phyloP scores from a whole-genome alignment of 2,888 invertebrate genomes.

The Drosophila nr. fundita region DNA sequence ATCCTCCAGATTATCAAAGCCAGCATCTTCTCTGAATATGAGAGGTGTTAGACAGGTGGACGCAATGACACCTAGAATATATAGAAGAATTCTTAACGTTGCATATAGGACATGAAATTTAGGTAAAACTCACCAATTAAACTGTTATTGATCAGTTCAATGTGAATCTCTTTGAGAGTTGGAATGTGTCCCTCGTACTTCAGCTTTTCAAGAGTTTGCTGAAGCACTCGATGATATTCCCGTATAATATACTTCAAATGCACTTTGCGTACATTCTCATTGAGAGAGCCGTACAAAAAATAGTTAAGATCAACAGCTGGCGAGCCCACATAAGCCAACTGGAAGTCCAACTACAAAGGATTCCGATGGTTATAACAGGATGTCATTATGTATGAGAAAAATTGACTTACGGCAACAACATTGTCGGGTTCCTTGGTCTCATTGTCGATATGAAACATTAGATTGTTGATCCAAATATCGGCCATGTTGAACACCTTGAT shows the following conservation, averaged over 20 bases:
- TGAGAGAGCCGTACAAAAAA: slow-evolving; percentile 82
- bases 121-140: slow-evolving; percentile 74
- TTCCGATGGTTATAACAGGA: not conserved
- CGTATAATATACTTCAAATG: slow-evolving; percentile 82
- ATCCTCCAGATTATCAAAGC: slow-evolving; percentile 78
- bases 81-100: not conserved
- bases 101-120: not conserved
- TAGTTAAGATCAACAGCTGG: slow-evolving; percentile 84
- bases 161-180: slow-evolving; percentile 82
- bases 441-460: slow-evolving; percentile 82
- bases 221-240: slow-evolving; percentile 81
- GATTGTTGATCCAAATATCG: slow-evolving; percentile 84
- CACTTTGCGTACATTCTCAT: slow-evolving; percentile 83
- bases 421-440: slow-evolving; percentile 82
- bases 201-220: slow-evolving; percentile 79
- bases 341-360: slow-evolving; percentile 81
- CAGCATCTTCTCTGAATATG: slow-evolving; percentile 81
- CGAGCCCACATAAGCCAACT: slow-evolving; percentile 83
- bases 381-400: not conserved
- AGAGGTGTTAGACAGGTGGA: slow-evolving; percentile 83
- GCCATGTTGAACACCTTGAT: slow-evolving; percentile 83
- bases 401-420: slow-evolving; percentile 78
- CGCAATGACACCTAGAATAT: slow-evolving; percentile 81
- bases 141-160: slow-evolving; percentile 83
- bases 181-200: slow-evolving; percentile 81